Evolutionary conservation across 2,888 invertebrate species (phyloP).

Genomic region (Corythucha ciliata): DNA sequence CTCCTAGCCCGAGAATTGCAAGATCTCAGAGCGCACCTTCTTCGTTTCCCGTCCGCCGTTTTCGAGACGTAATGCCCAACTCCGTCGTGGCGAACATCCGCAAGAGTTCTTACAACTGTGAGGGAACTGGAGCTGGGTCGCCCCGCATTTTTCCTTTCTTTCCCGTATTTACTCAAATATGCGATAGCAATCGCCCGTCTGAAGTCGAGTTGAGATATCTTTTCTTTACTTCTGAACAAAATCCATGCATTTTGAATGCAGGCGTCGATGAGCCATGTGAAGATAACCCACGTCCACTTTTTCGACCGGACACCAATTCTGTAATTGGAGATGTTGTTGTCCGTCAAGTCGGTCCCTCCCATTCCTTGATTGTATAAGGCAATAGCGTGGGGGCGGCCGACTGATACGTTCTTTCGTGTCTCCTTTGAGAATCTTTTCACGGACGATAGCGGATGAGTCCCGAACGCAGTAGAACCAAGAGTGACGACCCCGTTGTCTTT

Average conservation of each 20-base stretch:
- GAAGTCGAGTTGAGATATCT: too few species aligned
- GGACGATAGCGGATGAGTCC: neutral
- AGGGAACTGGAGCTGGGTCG: neutral
- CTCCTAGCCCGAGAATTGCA: slow-evolving; percentile 1
- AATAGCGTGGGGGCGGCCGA: neutral
- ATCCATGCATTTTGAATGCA: slow-evolving; percentile 10
- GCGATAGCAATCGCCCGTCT: too few species aligned
- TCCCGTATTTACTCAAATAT: slow-evolving; percentile 1
- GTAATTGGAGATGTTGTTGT: slow-evolving; percentile 7
- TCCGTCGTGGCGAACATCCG: slow-evolving; percentile 1
- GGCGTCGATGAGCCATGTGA: neutral
- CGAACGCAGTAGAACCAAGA: neutral
- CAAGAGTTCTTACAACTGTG: neutral
- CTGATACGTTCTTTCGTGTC: neutral
- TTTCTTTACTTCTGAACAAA: neutral
- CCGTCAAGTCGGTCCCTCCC: neutral
- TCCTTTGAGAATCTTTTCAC: slow-evolving; percentile 7
- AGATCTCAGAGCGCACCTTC: neutral
- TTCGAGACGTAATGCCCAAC: neutral
- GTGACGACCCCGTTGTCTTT: slow-evolving; percentile 8
- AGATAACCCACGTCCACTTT: slow-evolving; percentile 4
- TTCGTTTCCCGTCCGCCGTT: neutral
- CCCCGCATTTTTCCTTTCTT: neutral
- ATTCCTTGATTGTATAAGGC: neutral
- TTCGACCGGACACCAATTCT: slow-evolving; percentile 3